Conservation (phyloP, 1,140 invertebrate genomes). For the Ceratitis capitata region DNA sequence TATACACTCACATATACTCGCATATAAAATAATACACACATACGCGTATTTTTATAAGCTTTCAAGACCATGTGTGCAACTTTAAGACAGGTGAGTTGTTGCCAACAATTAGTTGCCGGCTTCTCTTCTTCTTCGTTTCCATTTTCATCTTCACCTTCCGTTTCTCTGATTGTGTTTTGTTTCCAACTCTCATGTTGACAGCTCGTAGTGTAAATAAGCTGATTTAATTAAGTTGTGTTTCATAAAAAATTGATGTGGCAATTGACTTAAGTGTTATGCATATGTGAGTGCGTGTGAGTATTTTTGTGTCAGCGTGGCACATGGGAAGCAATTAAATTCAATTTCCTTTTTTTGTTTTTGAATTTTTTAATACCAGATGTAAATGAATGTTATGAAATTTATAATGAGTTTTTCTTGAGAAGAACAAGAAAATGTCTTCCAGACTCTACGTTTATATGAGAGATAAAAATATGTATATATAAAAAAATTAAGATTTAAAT, state of each 20-base stretch:
- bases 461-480: no score
- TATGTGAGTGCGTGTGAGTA: not conserved
- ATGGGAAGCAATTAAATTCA: not conserved
- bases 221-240: slow-evolving; percentile 31
- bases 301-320: not conserved
- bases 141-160: not conserved
- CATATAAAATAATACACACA: no score
- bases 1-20: not conserved
- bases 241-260: slow-evolving; percentile 28
- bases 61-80: not conserved
- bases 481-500: no score
- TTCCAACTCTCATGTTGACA: not conserved
- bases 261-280: slow-evolving; percentile 11
- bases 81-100: slow-evolving; percentile 3
- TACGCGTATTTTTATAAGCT: no score
- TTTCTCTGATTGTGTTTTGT: not conserved
- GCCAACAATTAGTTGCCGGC: not conserved
- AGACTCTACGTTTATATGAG: no score
- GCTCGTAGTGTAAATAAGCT: slow-evolving; percentile 28
- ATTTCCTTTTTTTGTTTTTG: not conserved
- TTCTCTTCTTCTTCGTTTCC: not conserved
- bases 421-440: no score
- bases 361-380: no score
- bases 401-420: no score
- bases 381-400: no score